Base-by-base conservation (phyloP, 1,140 invertebrate species). In the Tetramorium alpestre region DNA sequence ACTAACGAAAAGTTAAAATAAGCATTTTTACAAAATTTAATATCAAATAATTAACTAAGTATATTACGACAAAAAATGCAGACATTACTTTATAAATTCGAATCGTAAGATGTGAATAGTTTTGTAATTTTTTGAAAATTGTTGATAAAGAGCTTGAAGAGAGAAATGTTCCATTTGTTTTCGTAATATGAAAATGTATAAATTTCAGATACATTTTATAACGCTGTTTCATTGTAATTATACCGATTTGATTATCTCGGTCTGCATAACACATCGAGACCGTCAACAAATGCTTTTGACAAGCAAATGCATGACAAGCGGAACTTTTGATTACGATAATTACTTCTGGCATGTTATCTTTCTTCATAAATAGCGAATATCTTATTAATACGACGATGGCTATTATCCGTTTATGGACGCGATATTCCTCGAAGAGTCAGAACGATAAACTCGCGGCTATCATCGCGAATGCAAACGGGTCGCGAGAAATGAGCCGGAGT, bases 401-500 rank as follows among this genome's bases (percentile, higher is more conserved):
- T 47, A 25, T 3, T 13, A 3, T 0, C 44, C 60, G 13, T 16
- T 18, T 67, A 54, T 18, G 25, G 5, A 8, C n/a, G 56, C 10
- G 56, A 62, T 25, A 54, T 80, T 54, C 49, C 77, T 67, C 11
- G 47, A 67, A 84, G 80, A 75, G 44, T 44, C 54, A 11, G 54
- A 33, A 16, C 80, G 54, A 60, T 82, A 72, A 69, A 77, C 62
- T 80, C n/a, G 11, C 38, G 76, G 33, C 77, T 54, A 28, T 80
- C 62, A 69, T 80, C 62, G 60, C 62, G 76, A 60, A 82, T 84
- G 69, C 25, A 84, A 84, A 28, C 54, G 80, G 41, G 80, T 75
- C 67, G 72, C 69, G 69, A 75, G 69, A 84, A 84, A 84, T 84
- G 69, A 84, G 80, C 1, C 56, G 16, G 54, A 73, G 80, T 75